These are phyloP conservation scores for Micronycteris hirsuta DNA, from an alignment of 2,113 vertebrate genomes.

Conservation along the genomic window DNA sequence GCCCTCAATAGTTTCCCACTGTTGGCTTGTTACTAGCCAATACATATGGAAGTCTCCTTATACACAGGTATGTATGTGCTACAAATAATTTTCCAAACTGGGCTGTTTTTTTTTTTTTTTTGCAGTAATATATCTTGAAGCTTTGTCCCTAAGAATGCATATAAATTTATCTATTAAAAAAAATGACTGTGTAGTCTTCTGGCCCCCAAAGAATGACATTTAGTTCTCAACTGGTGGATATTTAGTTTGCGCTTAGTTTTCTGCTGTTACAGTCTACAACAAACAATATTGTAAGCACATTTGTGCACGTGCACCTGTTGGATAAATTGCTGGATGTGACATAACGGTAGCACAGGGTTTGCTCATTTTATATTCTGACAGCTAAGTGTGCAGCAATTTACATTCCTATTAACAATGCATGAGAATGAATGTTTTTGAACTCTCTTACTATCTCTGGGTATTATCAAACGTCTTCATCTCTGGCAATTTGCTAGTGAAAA, in stretches of 20 bases:
- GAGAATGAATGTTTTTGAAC: neutral
- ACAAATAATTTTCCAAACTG: neutral
- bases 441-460: neutral
- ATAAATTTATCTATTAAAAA: neutral
- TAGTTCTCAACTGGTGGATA: neutral
- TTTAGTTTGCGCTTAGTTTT: neutral
- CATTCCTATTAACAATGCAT: neutral
- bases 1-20: rapidly evolving
- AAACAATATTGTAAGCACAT: neutral
- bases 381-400: neutral
- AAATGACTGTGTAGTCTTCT: neutral
- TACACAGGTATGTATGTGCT: neutral
- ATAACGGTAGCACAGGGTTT: rapidly evolving
- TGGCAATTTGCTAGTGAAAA: neutral
- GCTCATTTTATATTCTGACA: neutral
- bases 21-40: neutral
- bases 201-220: neutral
- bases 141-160: neutral
- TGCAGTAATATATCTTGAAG: neutral
- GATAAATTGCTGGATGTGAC: neutral
- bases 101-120: no score
- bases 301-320: rapidly evolving
- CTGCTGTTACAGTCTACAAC: neutral
- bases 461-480: neutral
- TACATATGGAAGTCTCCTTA: neutral